These are phyloP conservation scores for Melieria crassipennis DNA, from an alignment of 2,888 invertebrate species.

Conservation along the genomic window DNA sequence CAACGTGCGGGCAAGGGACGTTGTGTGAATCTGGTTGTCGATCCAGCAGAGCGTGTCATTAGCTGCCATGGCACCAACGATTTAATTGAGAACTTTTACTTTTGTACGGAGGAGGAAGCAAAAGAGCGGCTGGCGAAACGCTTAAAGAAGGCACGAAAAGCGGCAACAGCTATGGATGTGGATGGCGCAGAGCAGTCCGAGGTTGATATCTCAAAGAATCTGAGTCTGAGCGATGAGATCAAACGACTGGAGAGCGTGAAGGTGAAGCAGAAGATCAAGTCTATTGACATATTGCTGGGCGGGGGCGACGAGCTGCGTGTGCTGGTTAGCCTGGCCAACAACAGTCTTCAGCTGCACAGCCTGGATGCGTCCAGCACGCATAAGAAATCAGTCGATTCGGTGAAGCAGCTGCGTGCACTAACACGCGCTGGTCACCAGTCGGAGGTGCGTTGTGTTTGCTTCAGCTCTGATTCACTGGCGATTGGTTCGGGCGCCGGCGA, in stretches of 20 bases:
- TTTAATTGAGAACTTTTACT: slow-evolving; percentile 82
- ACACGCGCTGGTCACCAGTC: slow-evolving; percentile 85
- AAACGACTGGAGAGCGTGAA: slow-evolving; percentile 74
- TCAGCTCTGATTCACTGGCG: slow-evolving; percentile 91
- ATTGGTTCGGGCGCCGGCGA: slow-evolving; percentile 88
- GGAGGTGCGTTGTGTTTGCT: slow-evolving; percentile 86
- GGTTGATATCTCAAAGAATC: slow-evolving; percentile 52
- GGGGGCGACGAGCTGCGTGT: slow-evolving; percentile 77
- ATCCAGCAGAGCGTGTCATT: slow-evolving; percentile 77
- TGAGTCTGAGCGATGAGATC: slow-evolving; percentile 79
- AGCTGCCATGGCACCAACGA: slow-evolving; percentile 87
- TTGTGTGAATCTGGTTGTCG: slow-evolving; percentile 78
- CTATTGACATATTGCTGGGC: slow-evolving; percentile 76
- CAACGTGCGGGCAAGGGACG: slow-evolving; percentile 82
- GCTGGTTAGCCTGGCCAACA: slow-evolving; percentile 75
- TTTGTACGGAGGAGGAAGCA: slow-evolving; percentile 81
- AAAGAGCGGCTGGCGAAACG: slow-evolving; percentile 78
- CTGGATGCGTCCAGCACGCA: slow-evolving; percentile 60
- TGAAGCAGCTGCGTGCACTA: slow-evolving; percentile 72
- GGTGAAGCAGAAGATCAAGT: slow-evolving; percentile 76
- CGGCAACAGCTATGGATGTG: slow-evolving; percentile 18
- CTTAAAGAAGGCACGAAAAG: slow-evolving; percentile 74
- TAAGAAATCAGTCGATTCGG: slow-evolving; percentile 55
- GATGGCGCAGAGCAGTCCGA: slow-evolving; percentile 51
- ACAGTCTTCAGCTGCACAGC: slow-evolving; percentile 76